Evolutionary conservation across 2,797 vertebrate species (phyloP), one percentile per base, ranked within the genome.

Genomic region (Phataginus tricuspis): DNA sequence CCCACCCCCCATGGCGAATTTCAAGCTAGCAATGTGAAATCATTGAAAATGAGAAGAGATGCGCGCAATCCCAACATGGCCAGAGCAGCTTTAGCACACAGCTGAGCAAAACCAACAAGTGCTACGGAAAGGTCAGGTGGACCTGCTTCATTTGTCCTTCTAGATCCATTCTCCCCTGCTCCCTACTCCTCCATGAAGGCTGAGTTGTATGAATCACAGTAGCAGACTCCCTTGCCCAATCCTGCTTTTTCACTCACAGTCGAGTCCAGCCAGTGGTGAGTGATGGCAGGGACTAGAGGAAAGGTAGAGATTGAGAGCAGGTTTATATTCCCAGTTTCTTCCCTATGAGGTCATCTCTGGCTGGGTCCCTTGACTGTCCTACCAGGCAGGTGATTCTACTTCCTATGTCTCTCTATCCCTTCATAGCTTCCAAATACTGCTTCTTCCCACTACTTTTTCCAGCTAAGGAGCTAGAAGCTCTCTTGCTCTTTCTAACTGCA

Each of bases 21-120:
- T 57, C 37, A 57, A 57, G 21, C 12, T 10, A 92, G 61, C 59
- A 77, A 37, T 37, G 59, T 57, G 10, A 68, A 49, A 27, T 64
- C 51, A 55, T 29, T 57, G 29, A 45, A 49, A 53, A 19, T 23
- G 37, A 34, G 29, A 37, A 10, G 79, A 49, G 55, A 49, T 39
- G 45, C 13, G 2, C 5, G 29, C 4, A 27, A 11, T 53, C 12
- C 2, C 2, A n/a, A 4, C 45, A 2, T 1, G 15, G 12, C 12
- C 13, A 39, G 39, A 68, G 1, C 10, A 18, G 71, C 18, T 18
- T 23, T 0, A 9, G 21, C 21, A 42, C 14, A 7, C 7, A 0
- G 23, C 27, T 27, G 15, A 59, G 51, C 2, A 13, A 59, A 85
- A 25, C 25, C 34, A 18, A 34, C 16, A 66, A 19, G 3, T 53